Percentiles rank a stretch among this genome's conserved stretches.
phyloP scores from a whole-genome alignment of 2,888 invertebrate species.

The Parapristionchus giblindavisi region DNA sequence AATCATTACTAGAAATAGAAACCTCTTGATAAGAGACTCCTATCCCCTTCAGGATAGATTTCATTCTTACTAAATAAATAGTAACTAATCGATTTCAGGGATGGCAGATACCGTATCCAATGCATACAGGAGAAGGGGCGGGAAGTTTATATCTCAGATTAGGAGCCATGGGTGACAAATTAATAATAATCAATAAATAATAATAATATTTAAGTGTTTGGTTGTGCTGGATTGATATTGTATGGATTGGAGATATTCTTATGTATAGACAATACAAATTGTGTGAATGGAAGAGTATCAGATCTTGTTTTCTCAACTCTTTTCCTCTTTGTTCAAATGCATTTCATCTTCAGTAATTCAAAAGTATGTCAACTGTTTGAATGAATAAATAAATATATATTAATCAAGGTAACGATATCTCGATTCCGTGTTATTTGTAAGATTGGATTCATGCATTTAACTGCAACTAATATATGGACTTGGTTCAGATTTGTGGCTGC shows the following conservation, averaged over 20 bases:
- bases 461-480: slow-evolving; percentile 67
- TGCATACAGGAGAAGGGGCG: slow-evolving; percentile 61
- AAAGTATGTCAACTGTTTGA: slow-evolving; percentile 52
- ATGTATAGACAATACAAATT: slow-evolving; percentile 55
- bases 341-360: slow-evolving; percentile 69
- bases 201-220: slow-evolving; percentile 59
- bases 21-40: no score
- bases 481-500: slow-evolving; percentile 68
- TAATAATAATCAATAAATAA: not conserved
- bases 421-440: slow-evolving; percentile 59
- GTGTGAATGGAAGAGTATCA: slow-evolving; percentile 45
- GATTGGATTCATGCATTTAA: slow-evolving; percentile 66
- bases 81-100: slow-evolving; percentile 48
- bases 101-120: slow-evolving; percentile 51
- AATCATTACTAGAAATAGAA: no score
- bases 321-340: slow-evolving; percentile 69
- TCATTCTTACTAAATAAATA: no score
- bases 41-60: no score
- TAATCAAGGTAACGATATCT: slow-evolving; percentile 57
- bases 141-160: slow-evolving; percentile 66
- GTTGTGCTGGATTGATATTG: slow-evolving; percentile 65
- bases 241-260: slow-evolving; percentile 63
- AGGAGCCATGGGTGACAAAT: slow-evolving; percentile 62
- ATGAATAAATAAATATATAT: not conserved
- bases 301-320: slow-evolving; percentile 50